These are phyloP conservation scores for Oedothorax gibbosus DNA, from an alignment of 1,140 invertebrate genomes.

Conservation along the genomic window DNA sequence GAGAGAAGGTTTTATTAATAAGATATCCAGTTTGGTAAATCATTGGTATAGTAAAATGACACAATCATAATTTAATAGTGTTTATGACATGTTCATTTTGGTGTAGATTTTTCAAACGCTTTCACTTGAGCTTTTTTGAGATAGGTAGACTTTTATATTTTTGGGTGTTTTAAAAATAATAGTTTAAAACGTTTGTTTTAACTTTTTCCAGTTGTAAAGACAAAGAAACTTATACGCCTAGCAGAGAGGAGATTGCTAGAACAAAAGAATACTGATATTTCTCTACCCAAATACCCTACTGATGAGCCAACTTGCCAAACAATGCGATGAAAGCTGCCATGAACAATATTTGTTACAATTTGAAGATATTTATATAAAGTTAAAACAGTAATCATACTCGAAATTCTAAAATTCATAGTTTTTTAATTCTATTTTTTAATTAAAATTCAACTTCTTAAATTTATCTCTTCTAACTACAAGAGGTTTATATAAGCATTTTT, in stretches of 20 bases:
- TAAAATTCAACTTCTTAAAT: too few species aligned
- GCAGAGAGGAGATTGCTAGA: constrained; percentile 39
- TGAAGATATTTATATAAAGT: too few species aligned
- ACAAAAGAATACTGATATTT: constrained; percentile 4
- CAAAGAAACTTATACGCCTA: constrained; percentile 29
- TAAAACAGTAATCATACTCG: too few species aligned
- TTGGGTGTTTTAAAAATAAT: neutral
- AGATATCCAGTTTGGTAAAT: too few species aligned
- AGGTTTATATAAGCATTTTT: too few species aligned
- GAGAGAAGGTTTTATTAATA: too few species aligned
- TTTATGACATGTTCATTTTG: neutral
- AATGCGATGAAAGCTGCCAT: constrained; percentile 10
- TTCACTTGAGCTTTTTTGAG: neutral
- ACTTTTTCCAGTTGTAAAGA: constrained; percentile 42
- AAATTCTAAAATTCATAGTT: too few species aligned
- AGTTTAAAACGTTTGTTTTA: neutral
- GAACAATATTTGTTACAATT: neutral
- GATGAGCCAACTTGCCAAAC: constrained; percentile 18
- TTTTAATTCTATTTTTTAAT: too few species aligned
- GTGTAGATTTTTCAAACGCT: neutral
- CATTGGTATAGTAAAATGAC: neutral
- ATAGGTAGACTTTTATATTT: neutral
- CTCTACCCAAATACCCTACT: constrained; percentile 25
- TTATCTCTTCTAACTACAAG: too few species aligned
- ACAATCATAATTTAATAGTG: neutral